Conservation (phyloP, 1,140 invertebrate species). For the Caenorhabditis latens region DNA sequence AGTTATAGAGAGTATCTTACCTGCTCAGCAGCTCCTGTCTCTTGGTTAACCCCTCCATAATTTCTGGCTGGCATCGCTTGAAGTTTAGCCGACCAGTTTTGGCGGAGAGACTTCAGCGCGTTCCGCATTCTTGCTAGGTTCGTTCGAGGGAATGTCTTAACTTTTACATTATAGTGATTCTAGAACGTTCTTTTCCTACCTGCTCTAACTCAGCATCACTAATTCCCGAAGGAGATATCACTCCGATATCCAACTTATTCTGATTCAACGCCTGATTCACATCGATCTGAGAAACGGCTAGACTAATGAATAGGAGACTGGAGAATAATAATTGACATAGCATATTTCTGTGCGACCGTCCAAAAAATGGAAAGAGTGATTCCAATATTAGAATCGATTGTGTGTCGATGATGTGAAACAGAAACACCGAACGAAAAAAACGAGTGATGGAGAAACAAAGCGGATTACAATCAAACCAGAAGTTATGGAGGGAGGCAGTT, state of each 20-base stretch:
- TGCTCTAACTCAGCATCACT: constrained; percentile 36
- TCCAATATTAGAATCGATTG: background rate
- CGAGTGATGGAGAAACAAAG: constrained; percentile 7
- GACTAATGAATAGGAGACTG: background rate
- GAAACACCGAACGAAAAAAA: background rate
- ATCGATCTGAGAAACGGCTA: background rate
- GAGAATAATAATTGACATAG: constrained; percentile 5
- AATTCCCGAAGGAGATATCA: constrained; percentile 8
- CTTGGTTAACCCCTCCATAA: constrained; percentile 9
- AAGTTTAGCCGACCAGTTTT: constrained; percentile 29
- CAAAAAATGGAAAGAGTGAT: constrained; percentile 18
- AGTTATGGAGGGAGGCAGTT: background rate
- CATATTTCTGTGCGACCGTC: constrained; percentile 14
- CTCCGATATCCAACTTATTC: constrained; percentile 24
- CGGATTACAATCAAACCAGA: constrained; percentile 55
- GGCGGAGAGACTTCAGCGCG: constrained; percentile 17
- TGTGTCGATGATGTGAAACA: constrained; percentile 44
- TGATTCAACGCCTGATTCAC: constrained; percentile 37
- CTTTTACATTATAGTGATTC: too few species aligned
- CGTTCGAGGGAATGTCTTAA: constrained; percentile 34
- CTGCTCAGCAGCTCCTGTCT: background rate
- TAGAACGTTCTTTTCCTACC: background rate
- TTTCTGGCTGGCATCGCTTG: constrained; percentile 46
- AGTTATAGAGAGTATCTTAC: background rate
- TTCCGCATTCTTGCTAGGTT: constrained; percentile 25